Evolutionary conservation across 2,113 vertebrate genomes (phyloP).

Genomic region (Plecotus auritus): DNA sequence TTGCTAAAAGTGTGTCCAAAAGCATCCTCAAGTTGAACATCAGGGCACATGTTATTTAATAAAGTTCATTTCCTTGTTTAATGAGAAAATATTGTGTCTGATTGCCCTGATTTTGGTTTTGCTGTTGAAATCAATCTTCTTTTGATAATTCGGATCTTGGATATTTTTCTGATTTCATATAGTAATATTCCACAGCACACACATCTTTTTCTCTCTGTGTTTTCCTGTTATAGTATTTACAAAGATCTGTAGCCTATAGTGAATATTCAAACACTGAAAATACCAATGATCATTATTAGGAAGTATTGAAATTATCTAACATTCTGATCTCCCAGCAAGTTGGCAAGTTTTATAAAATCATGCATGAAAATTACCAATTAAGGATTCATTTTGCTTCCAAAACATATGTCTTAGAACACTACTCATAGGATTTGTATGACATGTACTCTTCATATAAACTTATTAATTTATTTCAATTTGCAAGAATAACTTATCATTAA

Average conservation of each 20-base stretch:
- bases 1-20: background rate
- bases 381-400: conserved; percentile 12
- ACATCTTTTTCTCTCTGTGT: background rate
- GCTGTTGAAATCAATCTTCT: background rate
- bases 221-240: background rate
- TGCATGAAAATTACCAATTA: conserved; percentile 6
- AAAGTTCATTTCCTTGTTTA: background rate
- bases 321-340: background rate
- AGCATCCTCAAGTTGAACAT: background rate
- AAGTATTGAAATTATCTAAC: background rate
- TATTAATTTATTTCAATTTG: background rate
- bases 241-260: background rate
- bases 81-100: background rate
- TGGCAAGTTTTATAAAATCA: background rate
- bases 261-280: background rate
- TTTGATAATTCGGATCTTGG: conserved; percentile 1
- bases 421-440: background rate
- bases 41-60: background rate
- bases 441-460: background rate
- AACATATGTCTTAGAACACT: background rate
- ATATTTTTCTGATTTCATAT: background rate
- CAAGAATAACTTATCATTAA: background rate
- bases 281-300: background rate
- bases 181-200: background rate
- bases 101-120: background rate